Base-by-base conservation (phyloP, 2,888 invertebrate genomes). In the Neoaliturus tenellus region DNA sequence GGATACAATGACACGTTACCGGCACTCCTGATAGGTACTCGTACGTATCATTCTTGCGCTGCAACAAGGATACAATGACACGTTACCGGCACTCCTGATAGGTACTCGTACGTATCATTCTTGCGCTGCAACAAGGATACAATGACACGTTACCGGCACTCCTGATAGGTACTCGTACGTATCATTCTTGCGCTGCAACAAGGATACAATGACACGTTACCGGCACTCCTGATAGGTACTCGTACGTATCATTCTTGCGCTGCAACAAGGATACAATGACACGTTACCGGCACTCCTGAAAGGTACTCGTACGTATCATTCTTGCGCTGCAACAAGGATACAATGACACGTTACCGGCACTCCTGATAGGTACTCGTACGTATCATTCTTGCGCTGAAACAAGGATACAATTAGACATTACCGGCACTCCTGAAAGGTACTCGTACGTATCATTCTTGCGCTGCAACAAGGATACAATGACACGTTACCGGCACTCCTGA, bases 131-230 rank as follows among this genome's bases (percentile, higher is more conserved):
- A n/a, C n/a, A n/a, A n/a, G n/a, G n/a, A n/a, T n/a, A n/a, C n/a
- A n/a, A n/a, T n/a, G n/a, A n/a, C n/a, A 95, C 31, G 96, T 97
- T 58, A 97, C 93, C 35, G 96, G 94, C 75, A 96, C 96, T 23
- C 97, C 97, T 44, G 96, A 97, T 83, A 97, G 92, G 90, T 96
- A 97, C 90, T 96, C 95, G 89, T 96, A 96, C 3, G 96, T 96
- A 89, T 96, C 96, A 90, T 96, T 96, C 88, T 94, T 94, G 83
- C 94, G 92, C 94, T 96, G 91, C n/a, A n/a, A n/a, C n/a, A n/a
- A n/a, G n/a, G n/a, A n/a, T n/a, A n/a, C n/a, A n/a, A n/a, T n/a
- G n/a, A n/a, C n/a, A 95, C 31, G 96, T 97, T 58, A 97, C 93
- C 35, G 96, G 94, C 75, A 96, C 96, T 23, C 97, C 97, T 44